A percentile compares a stretch with the other conserved stretches of the same genome.
phyloP scores from a whole-genome alignment of 2,113 vertebrate genomes.

The Pseudolaguvia tuberculata region DNA sequence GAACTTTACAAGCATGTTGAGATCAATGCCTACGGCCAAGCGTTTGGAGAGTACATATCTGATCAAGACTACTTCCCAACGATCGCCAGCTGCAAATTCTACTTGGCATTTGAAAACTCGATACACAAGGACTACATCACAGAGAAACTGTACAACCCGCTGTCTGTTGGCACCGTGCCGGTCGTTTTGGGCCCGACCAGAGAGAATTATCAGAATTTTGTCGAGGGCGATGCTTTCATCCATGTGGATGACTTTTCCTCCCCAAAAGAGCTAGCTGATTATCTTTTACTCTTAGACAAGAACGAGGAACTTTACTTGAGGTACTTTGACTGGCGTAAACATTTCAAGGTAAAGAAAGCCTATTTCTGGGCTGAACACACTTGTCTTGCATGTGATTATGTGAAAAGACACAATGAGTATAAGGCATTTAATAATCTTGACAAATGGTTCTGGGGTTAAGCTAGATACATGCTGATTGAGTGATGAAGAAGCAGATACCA shows the following conservation, averaged over 20 bases:
- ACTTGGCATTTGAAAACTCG: conserved; percentile 95
- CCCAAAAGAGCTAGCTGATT: conserved; percentile 87
- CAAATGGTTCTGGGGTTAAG: conserved; percentile 94
- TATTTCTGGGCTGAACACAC: conserved; percentile 94
- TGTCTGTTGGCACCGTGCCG: conserved; percentile 87
- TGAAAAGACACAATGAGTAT: conserved; percentile 90
- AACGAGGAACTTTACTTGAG: conserved; percentile 88
- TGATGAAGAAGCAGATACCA: conserved; percentile 11
- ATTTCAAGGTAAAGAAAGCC: conserved; percentile 89
- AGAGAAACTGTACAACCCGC: conserved; percentile 94
- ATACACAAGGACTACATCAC: conserved; percentile 97
- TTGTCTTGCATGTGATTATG: conserved; percentile 90
- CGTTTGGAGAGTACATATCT: conserved; percentile 85
- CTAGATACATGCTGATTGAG: conserved; percentile 11
- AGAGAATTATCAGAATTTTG: conserved; percentile 95
- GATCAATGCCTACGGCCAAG: conserved; percentile 88
- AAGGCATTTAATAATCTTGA: conserved; percentile 87
- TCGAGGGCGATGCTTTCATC: conserved; percentile 90
- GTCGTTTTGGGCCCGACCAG: conserved; percentile 87
- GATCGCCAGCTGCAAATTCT: conserved; percentile 92
- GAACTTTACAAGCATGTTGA: conserved; percentile 92
- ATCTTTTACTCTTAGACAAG: conserved; percentile 90
- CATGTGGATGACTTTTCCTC: conserved; percentile 92
- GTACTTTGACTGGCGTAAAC: conserved; percentile 91
- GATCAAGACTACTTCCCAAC: conserved; percentile 91